phyloP scores from a whole-genome alignment of 2,113 vertebrate genomes.

The Aspiorhynchus laticeps region DNA sequence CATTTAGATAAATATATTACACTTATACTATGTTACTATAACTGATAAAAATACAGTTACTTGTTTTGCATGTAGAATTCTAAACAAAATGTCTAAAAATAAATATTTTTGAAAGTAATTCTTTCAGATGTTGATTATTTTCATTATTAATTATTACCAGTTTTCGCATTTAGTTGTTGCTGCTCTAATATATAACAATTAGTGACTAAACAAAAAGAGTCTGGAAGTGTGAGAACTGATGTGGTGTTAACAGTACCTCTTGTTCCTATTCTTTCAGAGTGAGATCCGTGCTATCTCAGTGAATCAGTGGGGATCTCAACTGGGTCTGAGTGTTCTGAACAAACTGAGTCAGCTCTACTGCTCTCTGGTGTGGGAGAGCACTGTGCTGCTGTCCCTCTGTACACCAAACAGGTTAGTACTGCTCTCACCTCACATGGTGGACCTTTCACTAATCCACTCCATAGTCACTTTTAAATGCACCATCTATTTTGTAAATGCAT shows the following conservation, averaged over 20 bases:
- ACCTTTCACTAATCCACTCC: neutral
- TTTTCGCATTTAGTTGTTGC: neutral
- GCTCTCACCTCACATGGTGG: neutral
- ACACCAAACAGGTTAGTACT: conserved; percentile 89
- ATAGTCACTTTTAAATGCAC: neutral
- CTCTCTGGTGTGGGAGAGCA: conserved; percentile 95
- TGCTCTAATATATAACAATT: neutral
- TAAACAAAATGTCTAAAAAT: no score
- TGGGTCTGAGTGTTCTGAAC: conserved; percentile 89
- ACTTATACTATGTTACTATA: no score
- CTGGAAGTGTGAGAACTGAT: neutral
- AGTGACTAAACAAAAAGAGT: neutral
- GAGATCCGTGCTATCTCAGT: conserved; percentile 94
- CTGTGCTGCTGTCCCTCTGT: conserved; percentile 92
- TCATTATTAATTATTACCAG: neutral
- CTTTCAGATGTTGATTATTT: neutral
- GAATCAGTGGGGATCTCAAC: conserved; percentile 94
- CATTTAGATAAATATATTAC: no score
- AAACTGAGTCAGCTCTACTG: conserved; percentile 95
- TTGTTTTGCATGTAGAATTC: no score
- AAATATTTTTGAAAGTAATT: no score
- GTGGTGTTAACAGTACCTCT: neutral
- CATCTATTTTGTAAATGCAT: neutral
- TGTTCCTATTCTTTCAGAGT: conserved; percentile 75
- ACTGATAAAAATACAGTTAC: no score